Conservation (phyloP, 2,888 invertebrate species). For the Allygus modestus region DNA sequence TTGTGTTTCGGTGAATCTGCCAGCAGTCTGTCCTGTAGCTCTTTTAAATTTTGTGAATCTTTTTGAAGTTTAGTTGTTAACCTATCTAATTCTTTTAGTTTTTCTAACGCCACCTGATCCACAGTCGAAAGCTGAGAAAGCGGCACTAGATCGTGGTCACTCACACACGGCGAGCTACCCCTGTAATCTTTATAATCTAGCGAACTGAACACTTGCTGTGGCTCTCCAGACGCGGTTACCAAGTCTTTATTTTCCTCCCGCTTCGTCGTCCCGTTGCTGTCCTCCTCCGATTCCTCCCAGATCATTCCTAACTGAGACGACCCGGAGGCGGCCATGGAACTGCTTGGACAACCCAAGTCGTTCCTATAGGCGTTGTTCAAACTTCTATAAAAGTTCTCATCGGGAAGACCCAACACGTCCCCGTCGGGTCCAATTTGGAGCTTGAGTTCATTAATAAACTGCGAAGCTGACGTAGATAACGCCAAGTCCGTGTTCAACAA, state of each 20-base stretch:
- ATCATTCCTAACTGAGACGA: slow-evolving; percentile 90
- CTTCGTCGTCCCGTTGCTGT: slow-evolving; percentile 74
- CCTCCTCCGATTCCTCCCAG: slow-evolving; percentile 90
- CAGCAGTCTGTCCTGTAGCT: slow-evolving; percentile 83
- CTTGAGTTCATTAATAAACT: slow-evolving; percentile 73
- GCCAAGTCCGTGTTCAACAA: slow-evolving; percentile 34
- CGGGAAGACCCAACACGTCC: slow-evolving; percentile 81
- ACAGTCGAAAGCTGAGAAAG: slow-evolving; percentile 85
- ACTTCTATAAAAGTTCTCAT: slow-evolving; percentile 92
- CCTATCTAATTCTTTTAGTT: slow-evolving; percentile 87
- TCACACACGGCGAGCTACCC: slow-evolving; percentile 85
- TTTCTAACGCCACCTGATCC: slow-evolving; percentile 87
- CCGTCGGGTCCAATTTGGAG: slow-evolving; percentile 77
- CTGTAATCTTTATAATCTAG: slow-evolving; percentile 88
- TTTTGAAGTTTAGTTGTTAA: slow-evolving; percentile 86
- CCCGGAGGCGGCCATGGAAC: slow-evolving; percentile 80
- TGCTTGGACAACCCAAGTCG: slow-evolving; percentile 78
- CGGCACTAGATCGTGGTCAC: slow-evolving; percentile 87
- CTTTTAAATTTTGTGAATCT: slow-evolving; percentile 87
- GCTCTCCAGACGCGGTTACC: slow-evolving; percentile 75
- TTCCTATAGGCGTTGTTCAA: slow-evolving; percentile 93
- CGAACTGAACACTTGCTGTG: slow-evolving; percentile 84
- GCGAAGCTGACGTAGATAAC: slow-evolving; percentile 71
- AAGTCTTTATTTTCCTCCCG: slow-evolving; percentile 73
- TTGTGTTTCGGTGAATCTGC: slow-evolving; percentile 67